Percentiles rank a stretch among this genome's conserved stretches.
These are phyloP conservation scores for Chiropotes sagulatus DNA, from an alignment of 2,797 vertebrate species.

Conservation along the genomic window DNA sequence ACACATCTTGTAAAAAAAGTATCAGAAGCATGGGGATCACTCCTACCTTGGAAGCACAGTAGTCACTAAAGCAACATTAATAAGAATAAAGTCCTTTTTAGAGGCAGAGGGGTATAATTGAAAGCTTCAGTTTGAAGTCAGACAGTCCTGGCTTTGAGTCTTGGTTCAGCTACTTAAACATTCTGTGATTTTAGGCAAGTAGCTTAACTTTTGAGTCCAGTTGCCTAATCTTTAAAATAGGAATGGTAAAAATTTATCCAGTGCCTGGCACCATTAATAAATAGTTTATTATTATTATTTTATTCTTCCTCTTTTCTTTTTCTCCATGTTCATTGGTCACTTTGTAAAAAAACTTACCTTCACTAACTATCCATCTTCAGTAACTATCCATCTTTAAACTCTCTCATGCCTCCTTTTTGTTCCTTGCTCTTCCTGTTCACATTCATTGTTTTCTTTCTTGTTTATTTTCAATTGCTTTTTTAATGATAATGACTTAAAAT, in stretches of 20 bases:
- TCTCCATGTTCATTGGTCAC: neutral
- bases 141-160: neutral
- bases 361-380: neutral
- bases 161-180: conserved; percentile 4
- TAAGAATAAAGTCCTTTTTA: conserved; percentile 14
- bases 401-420: neutral
- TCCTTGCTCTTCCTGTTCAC: neutral
- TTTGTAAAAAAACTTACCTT: neutral
- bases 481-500: neutral
- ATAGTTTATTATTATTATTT: neutral
- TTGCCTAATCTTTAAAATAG: neutral
- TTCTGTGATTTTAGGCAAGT: neutral
- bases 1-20: neutral
- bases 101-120: neutral
- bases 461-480: conserved; percentile 33
- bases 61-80: neutral
- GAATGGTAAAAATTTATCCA: neutral
- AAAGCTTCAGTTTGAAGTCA: conserved; percentile 6
- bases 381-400: neutral
- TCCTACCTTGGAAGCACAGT: neutral
- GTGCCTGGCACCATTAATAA: neutral
- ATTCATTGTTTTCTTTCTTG: neutral
- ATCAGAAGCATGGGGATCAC: neutral
- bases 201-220: neutral
- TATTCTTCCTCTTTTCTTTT: neutral